These are phyloP conservation scores for Gyps fulvus DNA, from an alignment of 2,113 vertebrate species.

Conservation along the genomic window DNA sequence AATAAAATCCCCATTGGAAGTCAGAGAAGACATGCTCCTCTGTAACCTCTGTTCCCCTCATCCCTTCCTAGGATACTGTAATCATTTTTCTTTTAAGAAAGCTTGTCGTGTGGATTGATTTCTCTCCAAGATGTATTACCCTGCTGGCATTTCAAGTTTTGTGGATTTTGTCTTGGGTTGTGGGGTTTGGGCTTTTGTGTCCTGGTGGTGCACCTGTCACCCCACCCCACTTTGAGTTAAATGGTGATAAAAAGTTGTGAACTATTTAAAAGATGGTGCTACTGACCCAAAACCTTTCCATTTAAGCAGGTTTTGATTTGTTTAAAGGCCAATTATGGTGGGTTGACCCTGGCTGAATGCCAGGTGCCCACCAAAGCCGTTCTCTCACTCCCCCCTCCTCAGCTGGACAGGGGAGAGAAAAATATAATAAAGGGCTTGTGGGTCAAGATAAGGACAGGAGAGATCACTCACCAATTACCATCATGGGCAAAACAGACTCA, in stretches of 20 bases:
- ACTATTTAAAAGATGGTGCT: neutral
- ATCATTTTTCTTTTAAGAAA: neutral
- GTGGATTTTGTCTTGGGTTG: neutral
- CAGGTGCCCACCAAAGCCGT: too few relatives aligned
- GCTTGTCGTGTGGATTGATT: neutral
- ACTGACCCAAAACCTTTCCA: neutral
- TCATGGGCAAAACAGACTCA: too few relatives aligned
- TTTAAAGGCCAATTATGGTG: neutral
- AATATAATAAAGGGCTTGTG: too few relatives aligned
- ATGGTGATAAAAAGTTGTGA: neutral
- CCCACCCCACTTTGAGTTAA: neutral
- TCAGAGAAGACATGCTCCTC: neutral
- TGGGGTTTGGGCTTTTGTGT: neutral
- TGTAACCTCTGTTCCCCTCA: neutral
- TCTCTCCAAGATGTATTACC: neutral
- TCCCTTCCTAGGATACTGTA: neutral
- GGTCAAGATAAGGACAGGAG: too few relatives aligned
- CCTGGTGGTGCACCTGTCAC: neutral
- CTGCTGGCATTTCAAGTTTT: neutral
- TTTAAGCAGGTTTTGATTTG: neutral
- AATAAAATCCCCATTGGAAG: neutral
- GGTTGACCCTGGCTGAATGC: too few relatives aligned
- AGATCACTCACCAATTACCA: too few relatives aligned
- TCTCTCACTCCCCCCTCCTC: too few relatives aligned
- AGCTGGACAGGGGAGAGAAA: too few relatives aligned